A percentile compares a stretch with the other conserved stretches of the same genome.
Evolutionary conservation across 1,140 invertebrate genomes (phyloP).

Genomic region (Goniozus legneri): DNA sequence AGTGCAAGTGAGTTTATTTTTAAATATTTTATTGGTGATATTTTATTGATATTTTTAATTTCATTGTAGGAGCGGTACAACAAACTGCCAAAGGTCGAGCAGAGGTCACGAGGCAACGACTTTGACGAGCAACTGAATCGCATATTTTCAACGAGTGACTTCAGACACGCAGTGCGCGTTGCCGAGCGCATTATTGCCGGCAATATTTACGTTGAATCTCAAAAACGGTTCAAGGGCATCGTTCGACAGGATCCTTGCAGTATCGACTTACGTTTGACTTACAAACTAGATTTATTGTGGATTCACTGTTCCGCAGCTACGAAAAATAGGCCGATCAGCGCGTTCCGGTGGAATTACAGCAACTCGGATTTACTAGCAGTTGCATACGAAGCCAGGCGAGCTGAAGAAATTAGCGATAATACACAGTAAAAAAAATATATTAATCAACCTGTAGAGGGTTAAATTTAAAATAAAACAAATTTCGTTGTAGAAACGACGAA

Average conservation of each 20-base stretch:
- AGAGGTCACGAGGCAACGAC: background rate
- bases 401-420: conserved; percentile 3
- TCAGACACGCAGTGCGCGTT: conserved; percentile 60
- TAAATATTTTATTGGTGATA: background rate
- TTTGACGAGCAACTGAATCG: conserved; percentile 36
- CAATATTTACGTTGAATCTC: conserved; percentile 60
- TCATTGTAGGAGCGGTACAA: conserved; percentile 2
- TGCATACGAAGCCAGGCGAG: conserved; percentile 57
- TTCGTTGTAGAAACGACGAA: conserved; percentile 50
- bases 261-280: conserved; percentile 61
- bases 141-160: conserved; percentile 31
- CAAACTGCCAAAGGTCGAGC: conserved; percentile 7
- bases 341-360: conserved; percentile 62
- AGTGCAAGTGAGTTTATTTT: conserved; percentile 5
- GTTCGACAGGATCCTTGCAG: conserved; percentile 58
- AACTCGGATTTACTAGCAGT: conserved; percentile 67
- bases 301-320: conserved; percentile 54
- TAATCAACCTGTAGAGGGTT: too few relatives aligned
- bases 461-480: too few relatives aligned
- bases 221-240: conserved; percentile 66
- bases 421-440: background rate
- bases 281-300: conserved; percentile 65
- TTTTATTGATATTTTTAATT: conserved; percentile 1
- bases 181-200: conserved; percentile 68
- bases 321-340: conserved; percentile 53